Evolutionary conservation across 2,888 invertebrate species (phyloP), one percentile per base, ranked within the genome.

Genomic region (Sarcophaga variegata): DNA sequence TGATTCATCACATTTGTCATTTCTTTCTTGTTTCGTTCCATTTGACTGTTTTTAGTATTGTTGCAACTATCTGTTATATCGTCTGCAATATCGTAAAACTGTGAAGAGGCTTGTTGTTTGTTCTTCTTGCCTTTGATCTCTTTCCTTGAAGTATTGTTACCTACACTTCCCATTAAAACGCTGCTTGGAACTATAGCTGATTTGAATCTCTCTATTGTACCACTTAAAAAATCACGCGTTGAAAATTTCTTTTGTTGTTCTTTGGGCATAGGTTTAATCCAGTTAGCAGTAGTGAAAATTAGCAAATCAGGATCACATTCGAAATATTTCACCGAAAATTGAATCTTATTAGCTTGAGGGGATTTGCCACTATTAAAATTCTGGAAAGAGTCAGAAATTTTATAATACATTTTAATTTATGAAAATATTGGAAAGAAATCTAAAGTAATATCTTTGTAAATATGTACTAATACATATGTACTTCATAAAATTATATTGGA

Each of bases 261-360:
- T 81, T 87, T 88, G 11, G 89, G 64, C 79, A 90, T 78, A 5
- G 89, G 87, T 17, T 71, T 69, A 67, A 93, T 89, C 90, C 91
- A 91, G 84, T 92, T 91, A 25, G 91, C 92, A 12, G 93, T 90
- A 17, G 92, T 83, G 72, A 92, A 90, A 80, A 93, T 90, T 4
- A 91, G 85, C 59, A 91, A 81, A 2, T 71, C 25, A 3, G 91
- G 88, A 8, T 91, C 90, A 88, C 90, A 90, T 67, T 83, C 76
- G 83, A 91, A 88, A 76, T 92, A 93, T 10, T 89, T 89, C 4
- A 63, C 27, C 4, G 90, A 81, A 76, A 91, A 92, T 4, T 89
- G 86, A 70, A 91, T 89, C 75, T 90, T 89, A 27, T 90, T 88
- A 17, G 89, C 88, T 89, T 93, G 93, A 17, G 92, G 92, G 2